These are phyloP conservation scores for Chloebia gouldiae DNA, from an alignment of 2,113 vertebrate genomes.

Conservation along the genomic window DNA sequence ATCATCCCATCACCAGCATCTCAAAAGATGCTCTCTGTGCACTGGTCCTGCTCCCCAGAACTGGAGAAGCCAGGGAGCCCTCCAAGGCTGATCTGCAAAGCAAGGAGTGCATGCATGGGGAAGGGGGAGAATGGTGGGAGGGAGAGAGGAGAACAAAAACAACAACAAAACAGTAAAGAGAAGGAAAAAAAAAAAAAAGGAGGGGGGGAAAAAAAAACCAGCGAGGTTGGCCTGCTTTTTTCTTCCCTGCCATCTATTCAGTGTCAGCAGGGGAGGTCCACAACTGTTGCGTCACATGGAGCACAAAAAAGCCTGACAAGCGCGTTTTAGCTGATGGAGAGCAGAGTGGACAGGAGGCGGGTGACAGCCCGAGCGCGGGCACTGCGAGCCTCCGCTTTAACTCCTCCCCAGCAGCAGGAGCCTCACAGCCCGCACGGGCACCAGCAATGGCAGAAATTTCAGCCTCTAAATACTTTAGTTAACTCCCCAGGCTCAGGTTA, in stretches of 20 bases:
- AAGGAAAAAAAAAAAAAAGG: too few relatives aligned
- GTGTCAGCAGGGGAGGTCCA: conserved; percentile 50
- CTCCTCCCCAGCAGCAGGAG: neutral
- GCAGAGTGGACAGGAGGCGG: conserved; percentile 50
- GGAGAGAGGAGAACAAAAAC: neutral
- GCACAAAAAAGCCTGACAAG: conserved; percentile 42
- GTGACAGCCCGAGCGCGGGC: neutral
- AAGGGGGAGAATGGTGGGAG: neutral
- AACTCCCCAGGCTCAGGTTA: neutral
- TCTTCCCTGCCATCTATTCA: conserved; percentile 21
- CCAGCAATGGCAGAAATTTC: conserved; percentile 1
- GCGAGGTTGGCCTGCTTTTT: neutral
- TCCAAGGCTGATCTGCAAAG: neutral
- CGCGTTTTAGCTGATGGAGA: conserved; percentile 39
- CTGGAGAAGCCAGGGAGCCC: neutral
- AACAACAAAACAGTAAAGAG: neutral
- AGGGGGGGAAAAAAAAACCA: neutral
- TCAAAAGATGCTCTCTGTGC: neutral
- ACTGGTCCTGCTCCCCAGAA: neutral
- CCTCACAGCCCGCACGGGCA: neutral
- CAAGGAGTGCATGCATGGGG: fast-evolving
- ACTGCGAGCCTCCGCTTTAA: neutral
- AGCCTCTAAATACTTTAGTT: neutral
- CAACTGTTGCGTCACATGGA: conserved; percentile 43
- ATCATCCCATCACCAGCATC: neutral